Conservation (phyloP, 2,797 vertebrate species). For the Muscicapa comitata region DNA sequence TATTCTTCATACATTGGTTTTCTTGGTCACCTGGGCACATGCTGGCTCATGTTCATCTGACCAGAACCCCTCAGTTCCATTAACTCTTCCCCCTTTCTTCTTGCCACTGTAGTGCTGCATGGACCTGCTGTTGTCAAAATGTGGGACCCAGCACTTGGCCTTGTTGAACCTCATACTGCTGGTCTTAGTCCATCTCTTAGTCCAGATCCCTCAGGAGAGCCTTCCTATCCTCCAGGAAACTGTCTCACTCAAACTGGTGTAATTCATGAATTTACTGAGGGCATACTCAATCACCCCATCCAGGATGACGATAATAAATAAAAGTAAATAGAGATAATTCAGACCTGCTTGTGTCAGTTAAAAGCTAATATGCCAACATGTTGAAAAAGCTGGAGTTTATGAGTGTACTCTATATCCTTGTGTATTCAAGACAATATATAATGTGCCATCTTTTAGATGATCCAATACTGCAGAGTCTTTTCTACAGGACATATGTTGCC, state of each 20-base stretch:
- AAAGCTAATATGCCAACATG: not conserved
- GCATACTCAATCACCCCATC: not conserved
- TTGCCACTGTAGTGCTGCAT: not conserved
- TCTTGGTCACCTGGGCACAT: no score
- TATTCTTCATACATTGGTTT: not conserved
- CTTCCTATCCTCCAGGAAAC: not conserved
- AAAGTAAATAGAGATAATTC: not conserved
- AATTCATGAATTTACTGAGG: not conserved
- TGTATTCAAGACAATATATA: not conserved
- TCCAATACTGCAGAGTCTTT: not conserved
- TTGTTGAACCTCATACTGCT: not conserved
- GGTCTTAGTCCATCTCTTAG: not conserved
- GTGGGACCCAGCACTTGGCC: not conserved
- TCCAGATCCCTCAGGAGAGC: not conserved
- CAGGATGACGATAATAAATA: not conserved
- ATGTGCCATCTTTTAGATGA: not conserved
- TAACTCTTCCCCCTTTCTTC: not conserved
- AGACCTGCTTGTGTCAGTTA: not conserved
- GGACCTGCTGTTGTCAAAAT: not conserved
- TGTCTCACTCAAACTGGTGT: rapidly evolving
- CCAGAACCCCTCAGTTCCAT: not conserved
- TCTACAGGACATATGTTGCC: not conserved
- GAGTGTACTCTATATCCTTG: not conserved
- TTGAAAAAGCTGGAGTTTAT: not conserved
- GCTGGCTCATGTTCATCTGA: rapidly evolving